Evolutionary conservation across 2,888 invertebrate species (phyloP).

Genomic region (Callyntrura guangdongensis): DNA sequence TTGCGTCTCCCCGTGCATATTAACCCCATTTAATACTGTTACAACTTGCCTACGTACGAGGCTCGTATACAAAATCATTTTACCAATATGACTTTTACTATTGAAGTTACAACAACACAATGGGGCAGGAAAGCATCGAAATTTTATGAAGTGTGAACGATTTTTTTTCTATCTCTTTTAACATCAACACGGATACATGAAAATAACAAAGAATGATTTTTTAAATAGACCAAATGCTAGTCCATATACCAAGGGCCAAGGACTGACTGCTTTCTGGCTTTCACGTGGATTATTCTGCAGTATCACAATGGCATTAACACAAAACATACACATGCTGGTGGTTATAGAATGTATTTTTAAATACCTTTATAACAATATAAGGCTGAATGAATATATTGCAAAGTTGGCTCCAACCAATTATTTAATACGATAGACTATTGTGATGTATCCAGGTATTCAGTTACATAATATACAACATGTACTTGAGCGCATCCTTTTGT

Average conservation of each 20-base stretch:
- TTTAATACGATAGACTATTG: conserved; percentile 14
- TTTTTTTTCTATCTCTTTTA: conserved; percentile 78
- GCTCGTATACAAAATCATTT: neutral
- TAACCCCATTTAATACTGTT: neutral
- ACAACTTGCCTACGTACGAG: neutral
- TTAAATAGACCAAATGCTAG: conserved; percentile 40
- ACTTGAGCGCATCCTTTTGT: conserved; percentile 63
- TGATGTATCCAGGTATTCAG: neutral
- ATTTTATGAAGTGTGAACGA: conserved; percentile 85
- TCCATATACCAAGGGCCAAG: conserved; percentile 15
- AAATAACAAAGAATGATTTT: conserved; percentile 39
- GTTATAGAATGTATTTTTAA: conserved; percentile 75
- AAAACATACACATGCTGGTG: conserved; percentile 52
- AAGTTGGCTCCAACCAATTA: conserved; percentile 54
- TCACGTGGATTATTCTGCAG: neutral
- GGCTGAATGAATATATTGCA: conserved; percentile 52
- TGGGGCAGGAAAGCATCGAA: conserved; percentile 71
- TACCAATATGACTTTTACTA: too few relatives aligned
- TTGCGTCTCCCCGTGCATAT: too few relatives aligned
- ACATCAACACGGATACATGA: conserved; percentile 39
- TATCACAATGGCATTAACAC: neutral
- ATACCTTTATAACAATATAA: conserved; percentile 35
- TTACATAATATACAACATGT: conserved; percentile 1
- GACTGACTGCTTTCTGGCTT: conserved; percentile 1
- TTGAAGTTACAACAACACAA: conserved; percentile 30